Base-by-base conservation (phyloP, 2,888 invertebrate genomes). In the Dendrolimus houi region DNA sequence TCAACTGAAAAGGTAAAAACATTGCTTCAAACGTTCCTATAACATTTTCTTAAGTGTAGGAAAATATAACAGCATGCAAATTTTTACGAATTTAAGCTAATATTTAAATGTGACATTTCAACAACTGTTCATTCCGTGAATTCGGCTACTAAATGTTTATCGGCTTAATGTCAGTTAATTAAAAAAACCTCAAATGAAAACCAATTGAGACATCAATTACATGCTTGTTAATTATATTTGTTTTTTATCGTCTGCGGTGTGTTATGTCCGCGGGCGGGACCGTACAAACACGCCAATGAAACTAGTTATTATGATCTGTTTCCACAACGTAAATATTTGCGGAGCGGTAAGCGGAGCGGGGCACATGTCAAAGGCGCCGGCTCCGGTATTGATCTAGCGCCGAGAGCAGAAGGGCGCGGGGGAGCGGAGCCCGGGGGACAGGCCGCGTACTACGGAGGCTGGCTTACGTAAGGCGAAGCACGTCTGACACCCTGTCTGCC, bases 291-390 rank as follows among this genome's bases (percentile, higher is more conserved):
- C 66, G 64, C 77, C 79, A 84, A 83, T 82, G 74, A 81, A 84
- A 85, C 83, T 83, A 84, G 84, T 85, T 87, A 87, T 85, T 87
- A 87, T 87, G 87, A 87, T 86, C 87, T 81, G 87, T 83, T 85
- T 81, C 83, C 84, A 80, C 83, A 85, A 84, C 82, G 87, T 89
- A 90, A 89, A 89, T 89, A 90, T 90, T 89, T 85, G 87, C 85
- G 71, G 83, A 81, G 81, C 74, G 81, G 81, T 81, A 81, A 79
- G 83, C 79, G 83, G 78, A 77, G 81, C 81, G 82, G 80, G 77
- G 85, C 87, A 87, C 87, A 87, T 88, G 89, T 88, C 89, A 88
- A 88, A 88, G 87, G 88, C 86, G 81, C 83, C 83, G 86, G 83
- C 85, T 81, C 76, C 79, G 83, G 87, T 90, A 90, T 90, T 89